Base-by-base conservation (phyloP, 2,888 invertebrate species). In the Ptilodon capucinus region DNA sequence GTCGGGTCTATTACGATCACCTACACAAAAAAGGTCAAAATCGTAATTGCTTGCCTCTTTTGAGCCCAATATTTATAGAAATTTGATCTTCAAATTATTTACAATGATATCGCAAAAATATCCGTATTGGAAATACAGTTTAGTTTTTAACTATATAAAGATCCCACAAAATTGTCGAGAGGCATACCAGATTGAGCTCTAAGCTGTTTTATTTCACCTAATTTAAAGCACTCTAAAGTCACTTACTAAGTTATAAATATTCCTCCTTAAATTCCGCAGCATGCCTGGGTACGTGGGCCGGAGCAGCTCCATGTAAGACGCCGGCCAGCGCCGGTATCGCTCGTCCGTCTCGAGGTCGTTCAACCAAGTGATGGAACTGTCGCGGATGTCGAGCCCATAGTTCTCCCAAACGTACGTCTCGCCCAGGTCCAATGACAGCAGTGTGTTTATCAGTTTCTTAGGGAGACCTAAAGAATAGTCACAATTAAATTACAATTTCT, bases 241-340 rank as follows among this genome's bases (percentile, higher is more conserved):
- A 40, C 91, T 88, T 77, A 95, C 96, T 77, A 97, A 92, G 84
- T 97, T 96, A 68, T 96, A 97, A 18, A 98, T 92, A 85, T 98
- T 97, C 66, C 96, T 94, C 49, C 96, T 92, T 65, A 97, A 92
- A 76, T 96, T 97, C 57, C 99, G 92, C 52, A 99, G 89, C 98
- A 99, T 99, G 46, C 99, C 99, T 0, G 99, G 99, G 76, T 98
- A 99, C 0, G 98, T 97, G n/a, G 99, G 99, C 51, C 98, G 92
- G 55, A 99, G 89, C 54, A 99, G 90, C 71, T 99, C 98, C 91
- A 96, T 96, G 44, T 97, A 93, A 30, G 96, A 96, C 0, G 94
- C 92, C 0, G 98, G 96, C 99, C 99, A 99, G 46, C 96, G 93
- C 21, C 93, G 92, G 79, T 99, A 99, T 56, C 95, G 94, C 36